phyloP scores from a whole-genome alignment of 1,140 invertebrate genomes.

The Reticulitermes speratus region DNA sequence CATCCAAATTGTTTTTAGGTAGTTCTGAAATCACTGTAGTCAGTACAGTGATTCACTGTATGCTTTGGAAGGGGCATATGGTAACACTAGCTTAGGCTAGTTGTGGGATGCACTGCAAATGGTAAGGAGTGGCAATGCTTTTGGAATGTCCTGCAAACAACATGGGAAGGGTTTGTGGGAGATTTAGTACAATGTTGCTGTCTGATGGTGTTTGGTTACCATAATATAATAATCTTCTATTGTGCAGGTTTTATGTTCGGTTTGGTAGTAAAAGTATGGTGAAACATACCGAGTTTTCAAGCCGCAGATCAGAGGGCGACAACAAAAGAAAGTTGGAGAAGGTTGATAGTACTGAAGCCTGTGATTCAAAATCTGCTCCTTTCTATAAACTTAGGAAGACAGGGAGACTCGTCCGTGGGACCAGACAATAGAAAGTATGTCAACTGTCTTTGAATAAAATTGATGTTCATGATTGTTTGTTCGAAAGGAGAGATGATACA shows the following conservation, averaged over 20 bases:
- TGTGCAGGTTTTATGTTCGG: neutral
- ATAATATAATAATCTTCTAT: neutral
- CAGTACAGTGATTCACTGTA: too few relatives aligned
- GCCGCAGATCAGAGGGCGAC: neutral
- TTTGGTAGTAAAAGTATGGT: neutral
- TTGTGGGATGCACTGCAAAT: too few relatives aligned
- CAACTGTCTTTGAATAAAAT: constrained; percentile 56
- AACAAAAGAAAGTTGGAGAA: neutral
- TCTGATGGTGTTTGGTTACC: too few relatives aligned
- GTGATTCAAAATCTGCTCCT: neutral
- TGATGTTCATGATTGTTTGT: neutral
- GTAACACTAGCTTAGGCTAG: too few relatives aligned
- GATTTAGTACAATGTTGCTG: too few relatives aligned
- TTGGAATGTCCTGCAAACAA: too few relatives aligned
- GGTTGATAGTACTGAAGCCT: neutral
- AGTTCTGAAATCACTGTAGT: too few relatives aligned
- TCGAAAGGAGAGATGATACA: neutral
- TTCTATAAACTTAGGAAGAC: neutral
- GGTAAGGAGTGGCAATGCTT: too few relatives aligned
- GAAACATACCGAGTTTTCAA: neutral
- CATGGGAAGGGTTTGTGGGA: too few relatives aligned
- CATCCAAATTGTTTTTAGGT: too few relatives aligned
- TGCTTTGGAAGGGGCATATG: too few relatives aligned
- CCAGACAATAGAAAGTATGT: constrained; percentile 58
- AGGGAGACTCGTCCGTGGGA: constrained; percentile 22